Conservation (phyloP, 2,113 vertebrate species). For the Ceyx cyanopectus region DNA sequence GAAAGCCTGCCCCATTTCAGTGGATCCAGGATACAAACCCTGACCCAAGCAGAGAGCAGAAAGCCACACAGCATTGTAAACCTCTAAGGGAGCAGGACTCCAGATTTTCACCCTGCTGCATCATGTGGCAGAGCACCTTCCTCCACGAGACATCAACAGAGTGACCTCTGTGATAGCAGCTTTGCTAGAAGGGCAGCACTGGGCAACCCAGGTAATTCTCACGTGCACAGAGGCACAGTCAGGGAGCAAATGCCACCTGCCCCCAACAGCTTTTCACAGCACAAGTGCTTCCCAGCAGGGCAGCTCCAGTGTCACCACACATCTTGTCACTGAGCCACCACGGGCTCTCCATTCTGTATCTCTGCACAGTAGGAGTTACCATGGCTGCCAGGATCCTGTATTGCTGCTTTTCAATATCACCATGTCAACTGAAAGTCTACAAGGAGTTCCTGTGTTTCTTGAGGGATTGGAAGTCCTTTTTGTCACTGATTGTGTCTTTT, state of each 20-base stretch:
- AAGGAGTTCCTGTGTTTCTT: background rate
- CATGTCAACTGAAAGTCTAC: background rate
- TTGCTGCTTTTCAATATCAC: constrained; percentile 17
- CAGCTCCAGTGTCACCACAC: background rate
- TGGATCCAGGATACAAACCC: background rate
- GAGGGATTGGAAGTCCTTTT: background rate
- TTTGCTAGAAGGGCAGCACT: background rate
- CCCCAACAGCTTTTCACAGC: background rate
- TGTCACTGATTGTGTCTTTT: background rate
- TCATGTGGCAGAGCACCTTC: background rate
- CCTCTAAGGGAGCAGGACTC: background rate
- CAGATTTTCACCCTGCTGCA: background rate
- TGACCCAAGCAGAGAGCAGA: background rate
- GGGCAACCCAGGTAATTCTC: background rate
- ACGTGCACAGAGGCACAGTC: background rate
- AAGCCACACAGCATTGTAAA: background rate
- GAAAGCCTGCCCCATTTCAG: background rate
- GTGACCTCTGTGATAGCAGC: background rate
- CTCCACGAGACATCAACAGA: fast-evolving
- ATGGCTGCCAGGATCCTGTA: constrained; percentile 8
- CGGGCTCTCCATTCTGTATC: background rate
- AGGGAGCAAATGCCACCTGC: background rate
- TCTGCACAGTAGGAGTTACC: background rate
- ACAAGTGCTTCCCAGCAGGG: background rate
- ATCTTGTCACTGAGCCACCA: background rate